Conservation (phyloP, 2,797 vertebrate species). For the Myotis myotis region DNA sequence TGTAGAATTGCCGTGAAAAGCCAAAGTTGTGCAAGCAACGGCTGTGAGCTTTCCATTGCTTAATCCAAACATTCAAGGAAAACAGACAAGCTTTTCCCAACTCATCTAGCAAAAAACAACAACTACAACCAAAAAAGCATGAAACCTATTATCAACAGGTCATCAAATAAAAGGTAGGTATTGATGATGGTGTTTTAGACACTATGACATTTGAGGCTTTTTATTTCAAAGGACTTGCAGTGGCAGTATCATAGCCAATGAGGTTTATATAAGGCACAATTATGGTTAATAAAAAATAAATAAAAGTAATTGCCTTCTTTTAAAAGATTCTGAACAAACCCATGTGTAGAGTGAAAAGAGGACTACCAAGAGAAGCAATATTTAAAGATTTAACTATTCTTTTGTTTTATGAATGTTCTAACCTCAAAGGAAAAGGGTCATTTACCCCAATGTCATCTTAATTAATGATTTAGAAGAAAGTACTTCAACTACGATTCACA, state of each 20-base stretch:
- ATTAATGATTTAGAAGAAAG: conserved; percentile 30
- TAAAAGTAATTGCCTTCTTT: not conserved
- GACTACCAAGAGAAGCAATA: not conserved
- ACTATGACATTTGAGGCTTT: not conserved
- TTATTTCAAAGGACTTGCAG: not conserved
- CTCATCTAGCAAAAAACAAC: not conserved
- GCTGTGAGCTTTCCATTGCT: not conserved
- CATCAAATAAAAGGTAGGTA: not conserved
- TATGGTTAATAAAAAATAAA: not conserved
- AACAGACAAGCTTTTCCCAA: not conserved
- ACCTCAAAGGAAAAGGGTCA: conserved; percentile 28
- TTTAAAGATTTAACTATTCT: conserved; percentile 15
- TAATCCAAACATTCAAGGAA: not conserved
- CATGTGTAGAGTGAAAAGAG: not conserved
- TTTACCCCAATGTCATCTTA: not conserved
- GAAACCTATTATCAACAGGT: not conserved
- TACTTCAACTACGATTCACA: not conserved
- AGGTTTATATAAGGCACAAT: not conserved
- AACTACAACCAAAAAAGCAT: not conserved
- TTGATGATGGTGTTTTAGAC: not conserved
- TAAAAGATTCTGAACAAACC: conserved; percentile 14
- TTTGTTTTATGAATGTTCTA: not conserved
- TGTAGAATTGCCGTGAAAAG: not conserved
- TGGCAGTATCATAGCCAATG: not conserved
- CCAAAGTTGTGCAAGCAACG: not conserved